phyloP scores from a whole-genome alignment of 2,113 vertebrate species.

The Dasyornis broadbenti region DNA sequence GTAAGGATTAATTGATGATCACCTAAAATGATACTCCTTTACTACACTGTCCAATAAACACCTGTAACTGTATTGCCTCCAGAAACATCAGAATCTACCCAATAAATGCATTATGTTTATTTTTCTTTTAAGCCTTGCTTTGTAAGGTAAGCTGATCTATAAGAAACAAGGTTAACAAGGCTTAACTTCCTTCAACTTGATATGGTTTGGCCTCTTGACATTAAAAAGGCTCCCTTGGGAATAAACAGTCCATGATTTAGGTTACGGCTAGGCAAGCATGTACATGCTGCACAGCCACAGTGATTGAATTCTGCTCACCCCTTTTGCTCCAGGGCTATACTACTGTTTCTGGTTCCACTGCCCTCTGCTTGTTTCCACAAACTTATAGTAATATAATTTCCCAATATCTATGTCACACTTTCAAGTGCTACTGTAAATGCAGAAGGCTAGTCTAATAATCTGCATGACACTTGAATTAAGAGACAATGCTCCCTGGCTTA shows the following conservation, averaged over 20 bases:
- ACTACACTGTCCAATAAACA: not conserved
- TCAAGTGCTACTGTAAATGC: not conserved
- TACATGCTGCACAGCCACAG: not conserved
- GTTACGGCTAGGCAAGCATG: not conserved
- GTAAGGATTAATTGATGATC: not conserved
- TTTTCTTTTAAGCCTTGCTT: not conserved
- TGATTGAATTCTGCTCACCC: not conserved
- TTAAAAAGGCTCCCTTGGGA: not conserved
- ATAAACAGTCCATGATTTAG: not conserved
- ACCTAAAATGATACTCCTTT: not conserved
- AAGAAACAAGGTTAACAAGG: not conserved
- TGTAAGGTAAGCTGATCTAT: not conserved
- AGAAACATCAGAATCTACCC: not conserved
- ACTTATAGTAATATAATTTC: not conserved
- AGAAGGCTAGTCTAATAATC: not conserved
- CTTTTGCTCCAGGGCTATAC: not conserved
- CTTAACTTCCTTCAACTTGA: not conserved
- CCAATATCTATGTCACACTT: not conserved
- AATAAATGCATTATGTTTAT: not conserved
- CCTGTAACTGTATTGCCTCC: not conserved
- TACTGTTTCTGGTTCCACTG: not conserved
- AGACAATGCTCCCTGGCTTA: not conserved
- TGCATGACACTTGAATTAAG: not conserved
- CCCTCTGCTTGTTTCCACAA: not conserved
- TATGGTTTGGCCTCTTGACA: not conserved